Evolutionary conservation across 2,888 invertebrate genomes (phyloP).

Genomic region (Orthonychiurus folsomi): DNA sequence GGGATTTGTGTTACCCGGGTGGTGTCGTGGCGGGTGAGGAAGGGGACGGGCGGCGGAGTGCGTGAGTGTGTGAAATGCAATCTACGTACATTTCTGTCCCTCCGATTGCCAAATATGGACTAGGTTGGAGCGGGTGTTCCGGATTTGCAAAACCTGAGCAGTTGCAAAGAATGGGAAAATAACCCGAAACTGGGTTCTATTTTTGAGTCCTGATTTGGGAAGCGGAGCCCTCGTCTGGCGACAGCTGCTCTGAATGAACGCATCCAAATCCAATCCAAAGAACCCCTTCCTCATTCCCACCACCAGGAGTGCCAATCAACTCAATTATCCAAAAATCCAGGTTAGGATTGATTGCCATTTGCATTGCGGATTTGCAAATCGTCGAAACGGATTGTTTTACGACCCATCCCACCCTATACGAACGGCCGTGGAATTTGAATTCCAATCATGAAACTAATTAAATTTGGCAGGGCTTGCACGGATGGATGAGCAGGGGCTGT

Average conservation of each 20-base stretch:
- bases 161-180: not conserved
- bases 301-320: no score
- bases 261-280: no score
- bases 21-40: not conserved
- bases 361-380: no score
- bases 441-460: not conserved
- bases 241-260: no score
- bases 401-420: not conserved
- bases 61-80: not conserved
- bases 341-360: no score
- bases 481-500: not conserved
- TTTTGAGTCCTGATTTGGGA: not conserved
- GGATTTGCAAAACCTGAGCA: not conserved
- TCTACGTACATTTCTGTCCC: not conserved
- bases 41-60: no score
- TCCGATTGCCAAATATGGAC: not conserved
- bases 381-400: no score
- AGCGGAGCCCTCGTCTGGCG: not conserved
- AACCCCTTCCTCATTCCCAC: no score
- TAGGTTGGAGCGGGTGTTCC: not conserved
- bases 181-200: conserved; percentile 1
- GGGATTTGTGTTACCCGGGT: not conserved
- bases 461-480: not conserved
- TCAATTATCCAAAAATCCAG: no score
- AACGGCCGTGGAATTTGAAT: not conserved